Evolutionary conservation across 2,113 vertebrate genomes (phyloP), one percentile per base, ranked within the genome.

Genomic region (Cynocephalus volans): DNA sequence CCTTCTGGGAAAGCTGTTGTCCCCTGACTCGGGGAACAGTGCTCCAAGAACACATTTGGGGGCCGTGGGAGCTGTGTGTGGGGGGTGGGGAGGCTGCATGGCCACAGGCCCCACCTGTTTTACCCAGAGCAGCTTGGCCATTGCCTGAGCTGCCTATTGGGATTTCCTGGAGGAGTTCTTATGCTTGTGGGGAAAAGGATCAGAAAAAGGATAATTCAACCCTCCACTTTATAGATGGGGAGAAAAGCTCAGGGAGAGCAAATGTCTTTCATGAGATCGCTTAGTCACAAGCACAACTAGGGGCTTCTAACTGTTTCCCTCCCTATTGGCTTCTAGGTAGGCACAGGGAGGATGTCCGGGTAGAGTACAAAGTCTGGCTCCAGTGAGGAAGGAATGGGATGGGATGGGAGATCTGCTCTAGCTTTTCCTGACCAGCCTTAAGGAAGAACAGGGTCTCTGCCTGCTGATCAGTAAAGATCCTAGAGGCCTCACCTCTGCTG

Each of bases 401-500:
- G 13, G 54, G 85, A 77, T 92, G 87, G 95, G 92, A 65, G 48
- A 48, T 95, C 91, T 97, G 94, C 65, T 73, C 33, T 93, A 90
- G 82, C 87, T 97, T 98, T 95, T 98, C 87, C 97, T 86, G 94
- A 56, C 23, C 41, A 95, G 72, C 89, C 95, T 97, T 97, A 93
- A 95, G 97, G 97, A 95, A 97, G 96, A 97, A 72, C 96, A 96
- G 88, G 97, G 92, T 84, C 77, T 97, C 92, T 97, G 54, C 15
- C 69, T 98, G 90, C 64, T 96, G 97, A 96, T 98, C 96, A 96
- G 98, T 98, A 98, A 96, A 92, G 96, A 97, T 95, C 97, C 97
- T 96, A 97, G 97, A 97, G 97, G 95, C 97, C 98, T 60, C 28
- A 1, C 95, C 91, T 97, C 73, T 97, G 90, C 97, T 92, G 98